Percentiles rank a stretch among this genome's conserved stretches.
Evolutionary conservation across 1,140 invertebrate genomes (phyloP).

Genomic region (Forficula auricularia): DNA sequence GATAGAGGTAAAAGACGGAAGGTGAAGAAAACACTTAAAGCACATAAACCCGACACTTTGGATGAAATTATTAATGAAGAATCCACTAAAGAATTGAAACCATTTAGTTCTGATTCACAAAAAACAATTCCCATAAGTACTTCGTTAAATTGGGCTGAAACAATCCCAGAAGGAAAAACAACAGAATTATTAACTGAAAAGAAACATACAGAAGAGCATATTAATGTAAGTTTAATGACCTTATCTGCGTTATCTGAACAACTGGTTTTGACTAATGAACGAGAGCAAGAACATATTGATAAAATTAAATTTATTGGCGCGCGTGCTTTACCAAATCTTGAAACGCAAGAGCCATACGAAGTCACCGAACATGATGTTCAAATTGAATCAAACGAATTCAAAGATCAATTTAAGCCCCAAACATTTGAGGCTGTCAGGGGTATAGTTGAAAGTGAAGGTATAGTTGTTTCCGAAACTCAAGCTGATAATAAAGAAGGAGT

Average conservation of each 20-base stretch:
- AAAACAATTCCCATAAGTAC: constrained; percentile 17
- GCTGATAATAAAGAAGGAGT: constrained; percentile 20
- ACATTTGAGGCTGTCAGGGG: constrained; percentile 30
- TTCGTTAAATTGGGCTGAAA: constrained; percentile 15
- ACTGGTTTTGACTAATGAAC: constrained; percentile 32
- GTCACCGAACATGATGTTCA: constrained; percentile 38
- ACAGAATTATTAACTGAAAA: constrained; percentile 14
- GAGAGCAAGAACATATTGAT: constrained; percentile 29
- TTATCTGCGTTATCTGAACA: constrained; percentile 32
- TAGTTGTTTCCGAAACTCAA: constrained; percentile 36
- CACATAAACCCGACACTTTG: constrained; percentile 16
- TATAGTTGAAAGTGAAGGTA: constrained; percentile 36
- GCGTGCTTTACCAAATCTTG: constrained; percentile 32
- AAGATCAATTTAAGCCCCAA: constrained; percentile 27
- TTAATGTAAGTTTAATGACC: constrained; percentile 31
- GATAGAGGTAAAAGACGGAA: constrained; percentile 15
- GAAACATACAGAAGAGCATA: constrained; percentile 10
- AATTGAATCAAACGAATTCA: constrained; percentile 31
- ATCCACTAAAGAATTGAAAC: constrained; percentile 16
- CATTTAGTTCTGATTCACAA: constrained; percentile 6
- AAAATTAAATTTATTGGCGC: constrained; percentile 22
- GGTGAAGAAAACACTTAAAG: constrained; percentile 21
- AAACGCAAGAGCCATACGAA: constrained; percentile 36
- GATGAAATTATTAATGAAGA: constrained; percentile 26
- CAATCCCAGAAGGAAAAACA: constrained; percentile 14